Base-by-base conservation (phyloP, 2,113 vertebrate genomes). In the Burhinus oedicnemus region DNA sequence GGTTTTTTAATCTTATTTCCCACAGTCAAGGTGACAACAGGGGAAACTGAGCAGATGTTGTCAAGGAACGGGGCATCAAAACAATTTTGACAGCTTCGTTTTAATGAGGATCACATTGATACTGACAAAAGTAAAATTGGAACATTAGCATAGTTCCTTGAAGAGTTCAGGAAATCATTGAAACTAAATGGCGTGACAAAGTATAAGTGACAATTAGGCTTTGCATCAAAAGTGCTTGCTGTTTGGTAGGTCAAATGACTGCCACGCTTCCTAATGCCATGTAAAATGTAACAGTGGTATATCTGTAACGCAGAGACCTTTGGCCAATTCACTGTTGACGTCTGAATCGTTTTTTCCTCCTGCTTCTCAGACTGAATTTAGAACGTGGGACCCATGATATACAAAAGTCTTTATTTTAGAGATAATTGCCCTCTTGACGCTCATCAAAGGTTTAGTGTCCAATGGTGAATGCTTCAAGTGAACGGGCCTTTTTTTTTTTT, bases 191-290 rank as follows among this genome's bases (percentile, higher is more conserved):
- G 97, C 81, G 90, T 97, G 96, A 97, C 97, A 90, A 93, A 97
- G 76, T 85, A 79, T 94, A 97, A 98, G 97, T 95, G 94, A 97
- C 95, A 97, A 94, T 97, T 97, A 97, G 87, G 88, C 91, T 93
- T 95, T 97, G 94, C 89, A 97, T 97, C 93, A 98, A 97, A 97
- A 97, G 95, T 96, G 86, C 95, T 98, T 80, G 94, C 93, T 98
- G 94, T 95, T 96, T 93, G 87, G 90, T 95, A 96, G 98, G 97
- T 98, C 98, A 98, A 97, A 97, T 98, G 97, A 97, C 94, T 97
- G 94, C 96, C 96, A 98, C 64, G 92, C 94, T 97, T 97, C 95
- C 94, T 93, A 95, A 96, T 82, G 94, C 91, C 76, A 25, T 95
- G 90, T 81, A 95, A 96, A 96, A 95, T 94, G 45, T 94, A 97